These are phyloP conservation scores for Vipera ursinii DNA, from an alignment of 2,797 vertebrate species.

Conservation along the genomic window DNA sequence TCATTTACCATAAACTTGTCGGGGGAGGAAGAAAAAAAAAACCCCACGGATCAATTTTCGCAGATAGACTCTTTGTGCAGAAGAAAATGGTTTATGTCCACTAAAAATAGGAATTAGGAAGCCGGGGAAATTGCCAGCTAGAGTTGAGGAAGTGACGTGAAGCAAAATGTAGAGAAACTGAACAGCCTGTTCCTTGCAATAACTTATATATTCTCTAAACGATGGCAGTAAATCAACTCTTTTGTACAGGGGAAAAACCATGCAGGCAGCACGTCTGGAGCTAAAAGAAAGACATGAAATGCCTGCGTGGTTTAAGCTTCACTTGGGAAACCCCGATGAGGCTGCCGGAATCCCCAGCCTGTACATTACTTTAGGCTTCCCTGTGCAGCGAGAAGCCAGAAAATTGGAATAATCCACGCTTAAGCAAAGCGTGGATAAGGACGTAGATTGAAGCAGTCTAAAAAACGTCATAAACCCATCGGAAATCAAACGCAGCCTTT, in stretches of 20 bases:
- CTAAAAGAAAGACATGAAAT: not conserved
- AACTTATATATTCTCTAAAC: not conserved
- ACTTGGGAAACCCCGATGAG: not conserved
- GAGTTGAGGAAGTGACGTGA: not conserved
- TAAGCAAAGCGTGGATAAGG: not conserved
- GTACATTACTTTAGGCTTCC: not conserved
- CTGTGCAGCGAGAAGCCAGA: not conserved
- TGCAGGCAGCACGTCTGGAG: not conserved
- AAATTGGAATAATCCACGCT: not conserved
- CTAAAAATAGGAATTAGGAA: not conserved
- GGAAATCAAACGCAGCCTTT: not conserved
- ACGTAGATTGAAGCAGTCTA: not conserved
- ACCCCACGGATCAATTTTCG: not conserved
- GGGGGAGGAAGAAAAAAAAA: fast-evolving
- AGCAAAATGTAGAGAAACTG: not conserved
- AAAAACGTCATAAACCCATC: not conserved
- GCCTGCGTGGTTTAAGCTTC: not conserved
- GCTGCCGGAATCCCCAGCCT: not conserved
- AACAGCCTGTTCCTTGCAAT: not conserved
- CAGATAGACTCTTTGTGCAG: not conserved
- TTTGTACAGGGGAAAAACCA: too few relatives aligned
- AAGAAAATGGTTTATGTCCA: not conserved
- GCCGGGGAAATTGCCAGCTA: not conserved
- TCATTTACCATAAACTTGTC: not conserved
- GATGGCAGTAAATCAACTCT: not conserved